Evolutionary conservation across 2,113 vertebrate genomes (phyloP).

Genomic region (Tautogolabrus adspersus): DNA sequence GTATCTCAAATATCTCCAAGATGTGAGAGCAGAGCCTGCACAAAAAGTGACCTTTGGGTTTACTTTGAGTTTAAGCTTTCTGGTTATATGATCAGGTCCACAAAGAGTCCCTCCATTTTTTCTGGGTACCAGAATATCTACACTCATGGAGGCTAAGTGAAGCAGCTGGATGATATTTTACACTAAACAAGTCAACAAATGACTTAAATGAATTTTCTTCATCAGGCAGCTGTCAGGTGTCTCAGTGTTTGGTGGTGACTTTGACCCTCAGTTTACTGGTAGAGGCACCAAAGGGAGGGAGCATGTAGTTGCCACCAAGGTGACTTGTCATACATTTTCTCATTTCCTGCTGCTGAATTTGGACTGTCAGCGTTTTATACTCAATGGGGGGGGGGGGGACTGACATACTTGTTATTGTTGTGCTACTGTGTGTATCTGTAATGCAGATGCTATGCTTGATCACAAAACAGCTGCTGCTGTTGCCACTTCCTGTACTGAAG

Average conservation of each 20-base stretch:
- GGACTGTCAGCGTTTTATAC: not conserved
- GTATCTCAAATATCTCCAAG: not conserved
- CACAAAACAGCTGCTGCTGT: conserved; percentile 10
- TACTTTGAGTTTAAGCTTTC: not conserved
- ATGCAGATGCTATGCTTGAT: not conserved
- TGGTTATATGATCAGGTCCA: too few species aligned
- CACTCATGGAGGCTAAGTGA: too few species aligned
- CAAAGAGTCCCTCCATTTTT: too few species aligned
- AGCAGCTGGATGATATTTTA: too few species aligned
- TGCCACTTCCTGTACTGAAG: conserved; percentile 4
- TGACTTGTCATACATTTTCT: not conserved
- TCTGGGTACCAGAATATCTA: too few species aligned
- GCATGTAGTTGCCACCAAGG: not conserved
- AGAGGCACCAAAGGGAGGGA: not conserved
- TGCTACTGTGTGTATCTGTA: not conserved
- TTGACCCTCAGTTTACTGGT: too few species aligned
- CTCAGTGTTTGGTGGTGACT: too few species aligned
- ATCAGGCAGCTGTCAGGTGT: too few species aligned
- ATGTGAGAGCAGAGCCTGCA: not conserved
- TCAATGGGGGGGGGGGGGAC: not conserved
- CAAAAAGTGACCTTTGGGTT: not conserved
- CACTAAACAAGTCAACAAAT: too few species aligned
- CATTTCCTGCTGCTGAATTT: not conserved
- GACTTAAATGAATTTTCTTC: too few species aligned
- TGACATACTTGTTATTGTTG: not conserved